Base-by-base conservation (phyloP, 2,113 vertebrate species). In the Osmerus eperlanus region DNA sequence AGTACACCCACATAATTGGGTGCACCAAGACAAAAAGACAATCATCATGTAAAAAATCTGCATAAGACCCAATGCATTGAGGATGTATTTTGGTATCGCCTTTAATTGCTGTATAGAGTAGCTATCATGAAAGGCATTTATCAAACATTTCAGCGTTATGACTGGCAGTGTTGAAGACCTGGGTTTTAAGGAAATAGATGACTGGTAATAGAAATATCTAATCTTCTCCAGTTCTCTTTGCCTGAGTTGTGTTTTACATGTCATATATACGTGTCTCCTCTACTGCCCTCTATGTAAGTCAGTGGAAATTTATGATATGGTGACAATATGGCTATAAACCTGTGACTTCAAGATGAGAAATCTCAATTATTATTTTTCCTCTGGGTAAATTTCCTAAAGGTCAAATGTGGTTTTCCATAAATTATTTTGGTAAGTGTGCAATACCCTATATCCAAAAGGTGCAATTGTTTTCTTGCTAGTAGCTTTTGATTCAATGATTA, bases 391-490 rank as follows among this genome's bases (percentile, higher is more conserved):
- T 72, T 67, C 65, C 51, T 61, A 14, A 67, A 23, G 65, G 59
- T 59, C 61, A 66, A 47, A 4, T 70, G 6, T 15, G 5, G 52
- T 62, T 67, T 73, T 76, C 23, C 36, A 59, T 79, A 21, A 41
- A 0, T 67, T 60, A 53, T n/a, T 16, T 85, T 84, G 67, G 65
- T 65, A 82, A 3, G 32, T 76, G 85, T 90, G 85, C 84, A 85
- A 86, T 87, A 82, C 71, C 68, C 61, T 2, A 69, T 12, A 74
- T 77, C 78, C 70, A 62, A 67, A 81, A 73, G 81, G 83, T 88
- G 85, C 85, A 87, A 81, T 84, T 86, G 67, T 85, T 79, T 74
- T 62, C 63, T 61, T 70, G 21, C 72, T 65, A 69, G 83, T 87
- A 84, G 78, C 79, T 78, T 74, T 81, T 72, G 55, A 12, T 59